Percentiles rank a stretch among this genome's conserved stretches.
These are phyloP conservation scores for Tragelaphus oryx DNA, from an alignment of 2,797 vertebrate species.

Conservation along the genomic window DNA sequence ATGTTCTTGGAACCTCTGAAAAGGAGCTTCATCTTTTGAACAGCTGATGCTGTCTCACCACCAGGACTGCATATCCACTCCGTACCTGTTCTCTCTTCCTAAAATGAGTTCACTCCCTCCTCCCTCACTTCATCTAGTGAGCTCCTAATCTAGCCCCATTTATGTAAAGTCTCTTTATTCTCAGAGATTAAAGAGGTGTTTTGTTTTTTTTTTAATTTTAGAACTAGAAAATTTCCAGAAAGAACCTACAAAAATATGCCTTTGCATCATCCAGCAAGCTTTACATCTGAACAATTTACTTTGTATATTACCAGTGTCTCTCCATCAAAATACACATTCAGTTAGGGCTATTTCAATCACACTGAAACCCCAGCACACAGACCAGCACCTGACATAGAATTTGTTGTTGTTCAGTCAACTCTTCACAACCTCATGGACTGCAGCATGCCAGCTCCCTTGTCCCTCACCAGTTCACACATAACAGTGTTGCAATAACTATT, in stretches of 20 bases:
- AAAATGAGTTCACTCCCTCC: fast-evolving
- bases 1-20: not conserved
- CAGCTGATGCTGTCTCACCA: not conserved
- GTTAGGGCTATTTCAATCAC: not conserved
- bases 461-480: not conserved
- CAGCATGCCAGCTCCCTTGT: not conserved
- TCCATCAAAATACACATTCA: not conserved
- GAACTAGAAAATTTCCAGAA: not conserved
- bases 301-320: too few relatives aligned
- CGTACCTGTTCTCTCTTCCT: not conserved
- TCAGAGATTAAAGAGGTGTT: not conserved
- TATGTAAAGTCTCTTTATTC: not conserved
- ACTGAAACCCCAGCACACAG: not conserved
- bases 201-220: not conserved
- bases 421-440: not conserved
- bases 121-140: too few relatives aligned
- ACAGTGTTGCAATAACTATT: not conserved
- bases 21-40: not conserved
- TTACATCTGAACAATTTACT: not conserved
- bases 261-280: not conserved
- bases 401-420: not conserved
- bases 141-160: not conserved
- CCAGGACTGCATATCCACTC: not conserved
- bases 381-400: not conserved
- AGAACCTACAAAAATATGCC: not conserved